Base-by-base conservation (phyloP, 2,113 vertebrate genomes). In the Neolamprologus sp. region DNA sequence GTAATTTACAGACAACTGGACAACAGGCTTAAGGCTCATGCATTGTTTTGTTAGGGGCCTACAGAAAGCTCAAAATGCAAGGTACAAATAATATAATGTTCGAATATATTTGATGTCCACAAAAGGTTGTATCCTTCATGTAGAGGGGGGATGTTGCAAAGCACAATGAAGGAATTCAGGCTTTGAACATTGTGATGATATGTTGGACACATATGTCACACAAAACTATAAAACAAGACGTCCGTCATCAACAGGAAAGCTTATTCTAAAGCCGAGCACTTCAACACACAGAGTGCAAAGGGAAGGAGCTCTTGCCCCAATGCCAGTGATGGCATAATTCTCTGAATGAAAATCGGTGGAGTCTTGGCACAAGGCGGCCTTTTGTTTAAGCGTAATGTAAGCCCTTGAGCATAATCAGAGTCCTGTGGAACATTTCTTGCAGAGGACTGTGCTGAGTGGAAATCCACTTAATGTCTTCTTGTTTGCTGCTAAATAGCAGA, bases 401-500 rank as follows among this genome's bases (percentile, higher is more conserved):
- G 80, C 82, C 81, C 89, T 83, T 87, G 60, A 89, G 83, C 78
- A 81, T 30, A 84, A 85, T 84, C 82, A 57, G 63, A 84, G 85
- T 80, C 33, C 79, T 60, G 88, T 88, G n/a, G 49, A 88, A 83
- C 49, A 80, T 84, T 87, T 88, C 58, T 81, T 57, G 23, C 26
- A 65, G 54, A 57, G 54, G 45, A 19, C 71, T 83, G 35, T 54
- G 81, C 71, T 86, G 85, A 92, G 86, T 90, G 81, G 85, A 88
- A 91, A 91, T 92, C 86, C 87, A 89, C 81, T 87, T 87, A 79
- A 82, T 88, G 65, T 89, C 63, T 71, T 88, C 81, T 75, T 91
- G 87, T 93, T 93, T 93, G 89, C 85, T 88, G 47, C 90, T 94
- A 90, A 94, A 93, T 89, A 92, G 88, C 88, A 93, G 91, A 90